Percentiles rank a stretch among this genome's conserved stretches.
These are phyloP conservation scores for Nephotettix cincticeps DNA, from an alignment of 1,140 invertebrate genomes.

Conservation along the genomic window DNA sequence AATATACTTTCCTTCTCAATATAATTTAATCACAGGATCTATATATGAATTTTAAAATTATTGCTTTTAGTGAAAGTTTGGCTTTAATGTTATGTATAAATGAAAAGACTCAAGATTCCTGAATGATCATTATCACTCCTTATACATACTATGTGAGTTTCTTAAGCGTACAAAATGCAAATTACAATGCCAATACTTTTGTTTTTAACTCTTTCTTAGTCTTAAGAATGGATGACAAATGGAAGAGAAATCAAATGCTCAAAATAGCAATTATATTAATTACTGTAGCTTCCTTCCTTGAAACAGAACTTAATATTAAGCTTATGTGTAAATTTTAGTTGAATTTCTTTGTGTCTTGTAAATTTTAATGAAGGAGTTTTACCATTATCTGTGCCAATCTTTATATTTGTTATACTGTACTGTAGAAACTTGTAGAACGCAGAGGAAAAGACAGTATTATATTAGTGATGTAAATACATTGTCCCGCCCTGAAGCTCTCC, in stretches of 20 bases:
- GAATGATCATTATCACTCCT: too few species aligned
- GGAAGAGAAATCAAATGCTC: slow-evolving; percentile 15
- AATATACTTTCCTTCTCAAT: too few species aligned
- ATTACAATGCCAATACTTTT: neutral
- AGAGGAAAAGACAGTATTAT: slow-evolving; percentile 28
- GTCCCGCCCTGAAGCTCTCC: neutral
- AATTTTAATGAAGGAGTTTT: slow-evolving; percentile 13
- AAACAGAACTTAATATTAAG: slow-evolving; percentile 18
- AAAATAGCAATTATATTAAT: slow-evolving; percentile 22
- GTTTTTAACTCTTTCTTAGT: neutral
- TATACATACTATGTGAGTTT: too few species aligned
- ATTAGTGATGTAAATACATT: slow-evolving; percentile 25
- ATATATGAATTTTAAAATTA: too few species aligned
- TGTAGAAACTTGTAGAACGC: slow-evolving; percentile 14
- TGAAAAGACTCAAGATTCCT: too few species aligned
- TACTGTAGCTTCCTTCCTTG: slow-evolving; percentile 12
- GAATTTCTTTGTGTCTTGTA: slow-evolving; percentile 4
- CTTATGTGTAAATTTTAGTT: slow-evolving; percentile 12
- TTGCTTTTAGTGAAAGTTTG: too few species aligned
- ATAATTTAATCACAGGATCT: too few species aligned
- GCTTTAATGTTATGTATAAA: too few species aligned
- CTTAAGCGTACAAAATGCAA: neutral
- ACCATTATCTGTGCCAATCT: slow-evolving; percentile 27
- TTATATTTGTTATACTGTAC: slow-evolving; percentile 28
- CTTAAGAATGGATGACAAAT: neutral